These are phyloP conservation scores for Epinephelus awoara DNA, from an alignment of 2,797 vertebrate species.

Conservation along the genomic window DNA sequence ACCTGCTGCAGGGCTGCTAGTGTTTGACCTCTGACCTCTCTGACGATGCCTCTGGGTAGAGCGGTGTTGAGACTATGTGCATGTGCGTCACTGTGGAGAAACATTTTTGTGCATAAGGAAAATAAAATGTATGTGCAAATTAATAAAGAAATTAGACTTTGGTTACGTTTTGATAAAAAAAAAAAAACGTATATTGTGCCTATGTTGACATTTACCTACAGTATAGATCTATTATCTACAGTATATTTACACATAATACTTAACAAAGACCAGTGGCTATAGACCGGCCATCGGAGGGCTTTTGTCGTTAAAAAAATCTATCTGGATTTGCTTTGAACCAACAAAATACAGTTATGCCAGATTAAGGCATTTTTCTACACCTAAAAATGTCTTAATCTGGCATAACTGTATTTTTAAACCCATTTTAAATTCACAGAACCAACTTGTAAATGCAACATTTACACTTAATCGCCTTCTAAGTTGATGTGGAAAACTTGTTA, in stretches of 20 bases:
- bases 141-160: neutral
- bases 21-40: conserved; percentile 3
- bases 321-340: neutral
- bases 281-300: neutral
- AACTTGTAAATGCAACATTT: neutral
- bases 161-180: neutral
- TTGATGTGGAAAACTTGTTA: neutral
- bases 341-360: too few species aligned
- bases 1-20: conserved; percentile 14
- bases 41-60: conserved; percentile 14
- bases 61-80: neutral
- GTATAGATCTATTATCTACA: too few species aligned
- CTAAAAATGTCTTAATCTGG: neutral
- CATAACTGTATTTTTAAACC: neutral
- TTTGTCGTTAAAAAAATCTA: neutral
- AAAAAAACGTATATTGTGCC: neutral
- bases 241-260: too few species aligned
- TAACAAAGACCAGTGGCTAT: neutral
- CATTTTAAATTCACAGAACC: neutral
- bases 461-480: neutral
- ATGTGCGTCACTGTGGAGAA: conserved; percentile 4
- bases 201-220: neutral
- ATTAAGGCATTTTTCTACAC: too few species aligned
- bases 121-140: neutral
- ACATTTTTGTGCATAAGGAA: neutral